Percentiles rank a stretch among this genome's conserved stretches.
Evolutionary conservation across 1,140 invertebrate species (phyloP).

Genomic region (Nasonia vitripennis): DNA sequence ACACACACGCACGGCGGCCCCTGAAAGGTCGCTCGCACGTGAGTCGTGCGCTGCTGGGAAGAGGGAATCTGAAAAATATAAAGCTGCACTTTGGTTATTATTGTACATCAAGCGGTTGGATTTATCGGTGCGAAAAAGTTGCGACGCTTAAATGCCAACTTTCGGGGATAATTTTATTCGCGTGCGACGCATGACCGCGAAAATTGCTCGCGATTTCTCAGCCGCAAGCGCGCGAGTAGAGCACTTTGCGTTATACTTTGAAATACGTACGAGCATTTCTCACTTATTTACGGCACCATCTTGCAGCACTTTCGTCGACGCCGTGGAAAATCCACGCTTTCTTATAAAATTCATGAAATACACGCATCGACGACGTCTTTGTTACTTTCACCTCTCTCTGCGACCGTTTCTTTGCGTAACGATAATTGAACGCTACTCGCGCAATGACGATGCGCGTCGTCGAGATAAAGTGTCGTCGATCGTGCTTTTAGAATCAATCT

Average conservation of each 20-base stretch:
- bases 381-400: not conserved
- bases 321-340: not conserved
- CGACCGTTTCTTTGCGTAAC: no score
- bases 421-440: no score
- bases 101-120: no score
- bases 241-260: not conserved
- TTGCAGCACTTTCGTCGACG: not conserved
- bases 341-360: not conserved
- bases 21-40: not conserved
- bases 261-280: not conserved
- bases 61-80: not conserved
- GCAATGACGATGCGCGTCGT: no score
- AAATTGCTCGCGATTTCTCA: slow-evolving; percentile 33
- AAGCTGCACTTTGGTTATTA: no score
- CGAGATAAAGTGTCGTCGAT: no score
- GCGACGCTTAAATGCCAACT: not conserved
- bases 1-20: no score
- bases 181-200: not conserved
- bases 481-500: no score
- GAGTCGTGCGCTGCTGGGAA: no score
- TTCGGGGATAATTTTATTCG: not conserved
- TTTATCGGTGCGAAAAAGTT: not conserved
- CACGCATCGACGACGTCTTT: not conserved
- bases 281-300: not conserved
- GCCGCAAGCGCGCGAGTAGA: not conserved